Conservation (phyloP, 2,888 invertebrate genomes). For the Zeuzera pyrina region DNA sequence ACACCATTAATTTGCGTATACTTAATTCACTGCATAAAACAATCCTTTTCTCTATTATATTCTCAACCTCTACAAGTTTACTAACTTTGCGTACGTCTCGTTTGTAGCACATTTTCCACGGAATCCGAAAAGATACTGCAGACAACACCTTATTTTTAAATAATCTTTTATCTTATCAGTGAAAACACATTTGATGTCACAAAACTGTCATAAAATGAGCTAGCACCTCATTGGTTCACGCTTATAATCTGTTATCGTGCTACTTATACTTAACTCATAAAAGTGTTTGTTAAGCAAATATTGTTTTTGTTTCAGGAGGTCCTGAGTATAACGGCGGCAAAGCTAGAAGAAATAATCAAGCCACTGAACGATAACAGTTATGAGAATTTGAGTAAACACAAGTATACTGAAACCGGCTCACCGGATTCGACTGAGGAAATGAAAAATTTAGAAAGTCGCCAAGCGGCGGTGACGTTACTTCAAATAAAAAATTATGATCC, state of each 20-base stretch:
- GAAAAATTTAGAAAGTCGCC: constrained; percentile 67
- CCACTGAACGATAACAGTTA: constrained; percentile 52
- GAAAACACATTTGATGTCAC: constrained; percentile 48
- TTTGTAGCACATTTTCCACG: constrained; percentile 51
- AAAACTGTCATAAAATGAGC: constrained; percentile 39
- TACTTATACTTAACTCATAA: constrained; percentile 27
- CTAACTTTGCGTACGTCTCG: constrained; percentile 44
- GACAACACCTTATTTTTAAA: constrained; percentile 42
- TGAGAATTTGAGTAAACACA: constrained; percentile 43
- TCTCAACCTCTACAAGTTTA: constrained; percentile 23
- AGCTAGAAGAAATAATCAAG: constrained; percentile 73
- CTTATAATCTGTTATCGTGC: constrained; percentile 49
- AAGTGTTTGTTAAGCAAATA: constrained; percentile 35
- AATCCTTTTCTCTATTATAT: constrained; percentile 17
- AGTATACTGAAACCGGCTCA: constrained; percentile 58
- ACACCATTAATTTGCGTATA: constrained; percentile 17
- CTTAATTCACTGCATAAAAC: constrained; percentile 33
- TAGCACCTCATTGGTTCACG: constrained; percentile 53
- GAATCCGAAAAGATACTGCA: constrained; percentile 47
- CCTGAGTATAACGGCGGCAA: constrained; percentile 69
- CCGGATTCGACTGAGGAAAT: constrained; percentile 69
- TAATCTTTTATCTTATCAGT: constrained; percentile 59
- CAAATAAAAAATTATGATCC: constrained; percentile 70
- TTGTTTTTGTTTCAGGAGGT: constrained; percentile 69
- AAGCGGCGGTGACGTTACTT: constrained; percentile 65